Conservation (phyloP, 1,140 invertebrate genomes). For the Centruroides vittatus region DNA sequence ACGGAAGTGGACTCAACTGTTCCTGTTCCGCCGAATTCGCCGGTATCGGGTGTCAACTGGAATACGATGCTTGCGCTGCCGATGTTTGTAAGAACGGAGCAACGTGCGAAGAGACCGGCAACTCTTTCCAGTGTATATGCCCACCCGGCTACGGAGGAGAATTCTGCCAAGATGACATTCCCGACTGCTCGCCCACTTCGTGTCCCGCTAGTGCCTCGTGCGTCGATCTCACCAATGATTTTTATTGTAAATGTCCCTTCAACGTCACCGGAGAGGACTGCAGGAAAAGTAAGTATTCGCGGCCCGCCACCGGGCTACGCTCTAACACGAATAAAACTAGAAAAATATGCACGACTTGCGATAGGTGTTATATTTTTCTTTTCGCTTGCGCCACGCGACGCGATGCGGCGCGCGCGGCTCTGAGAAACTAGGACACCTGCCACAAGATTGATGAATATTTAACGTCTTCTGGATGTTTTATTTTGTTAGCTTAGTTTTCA, state of each 20-base stretch:
- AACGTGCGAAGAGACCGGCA: conserved; percentile 67
- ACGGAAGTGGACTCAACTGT: conserved; percentile 85
- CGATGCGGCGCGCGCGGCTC: too few relatives aligned
- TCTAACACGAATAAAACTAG: neutral
- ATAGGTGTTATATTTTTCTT: too few relatives aligned
- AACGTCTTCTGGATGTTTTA: too few relatives aligned
- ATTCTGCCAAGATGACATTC: conserved; percentile 82
- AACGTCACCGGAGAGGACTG: conserved; percentile 93
- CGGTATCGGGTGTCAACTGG: conserved; percentile 82
- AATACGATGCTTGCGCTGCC: conserved; percentile 69
- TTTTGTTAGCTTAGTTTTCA: too few relatives aligned
- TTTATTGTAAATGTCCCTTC: conserved; percentile 91
- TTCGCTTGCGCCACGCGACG: too few relatives aligned
- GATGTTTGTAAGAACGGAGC: conserved; percentile 77
- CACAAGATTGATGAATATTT: too few relatives aligned
- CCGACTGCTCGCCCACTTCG: conserved; percentile 83
- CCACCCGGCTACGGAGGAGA: conserved; percentile 68
- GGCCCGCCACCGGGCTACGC: neutral
- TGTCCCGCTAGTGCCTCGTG: conserved; percentile 90
- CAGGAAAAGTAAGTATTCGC: conserved; percentile 46
- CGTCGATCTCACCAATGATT: conserved; percentile 79
- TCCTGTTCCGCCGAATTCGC: conserved; percentile 70
- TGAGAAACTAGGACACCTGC: too few relatives aligned
- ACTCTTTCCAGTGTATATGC: conserved; percentile 64
- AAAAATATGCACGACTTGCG: neutral